phyloP scores from a whole-genome alignment of 2,113 vertebrate genomes.

The Ia io region DNA sequence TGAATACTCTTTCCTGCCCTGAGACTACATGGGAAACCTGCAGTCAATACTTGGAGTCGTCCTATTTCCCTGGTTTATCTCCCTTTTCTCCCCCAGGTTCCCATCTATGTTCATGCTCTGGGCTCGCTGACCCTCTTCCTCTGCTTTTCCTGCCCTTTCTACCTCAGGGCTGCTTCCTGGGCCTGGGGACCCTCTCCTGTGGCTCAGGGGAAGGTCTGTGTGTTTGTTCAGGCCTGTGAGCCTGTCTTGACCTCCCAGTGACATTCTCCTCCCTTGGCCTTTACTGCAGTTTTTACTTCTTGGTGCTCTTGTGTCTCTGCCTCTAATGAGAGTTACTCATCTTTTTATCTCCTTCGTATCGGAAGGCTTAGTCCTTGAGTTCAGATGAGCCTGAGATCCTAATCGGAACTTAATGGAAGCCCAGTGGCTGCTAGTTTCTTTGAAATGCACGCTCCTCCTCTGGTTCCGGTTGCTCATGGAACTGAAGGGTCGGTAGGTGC shows the following conservation, averaged over 20 bases:
- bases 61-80: not conserved
- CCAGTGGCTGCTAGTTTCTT: not conserved
- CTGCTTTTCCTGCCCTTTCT: not conserved
- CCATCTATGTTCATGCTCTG: fast-evolving
- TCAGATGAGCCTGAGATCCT: not conserved
- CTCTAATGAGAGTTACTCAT: not conserved
- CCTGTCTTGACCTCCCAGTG: not conserved
- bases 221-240: not conserved
- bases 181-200: not conserved
- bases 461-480: too few relatives aligned
- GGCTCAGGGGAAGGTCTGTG: too few relatives aligned
- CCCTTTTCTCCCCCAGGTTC: fast-evolving
- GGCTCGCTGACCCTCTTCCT: too few relatives aligned
- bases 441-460: not conserved
- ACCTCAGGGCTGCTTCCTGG: not conserved
- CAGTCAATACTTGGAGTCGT: too few relatives aligned
- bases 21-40: not conserved
- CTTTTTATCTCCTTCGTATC: not conserved
- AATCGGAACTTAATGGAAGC: not conserved
- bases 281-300: not conserved
- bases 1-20: not conserved
- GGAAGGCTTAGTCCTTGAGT: not conserved
- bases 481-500: too few relatives aligned
- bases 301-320: not conserved
- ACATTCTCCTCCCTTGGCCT: not conserved